A percentile compares a stretch with the other conserved stretches of the same genome.
Conservation (phyloP, 2,797 vertebrate species). For the Okamejei kenojei region DNA sequence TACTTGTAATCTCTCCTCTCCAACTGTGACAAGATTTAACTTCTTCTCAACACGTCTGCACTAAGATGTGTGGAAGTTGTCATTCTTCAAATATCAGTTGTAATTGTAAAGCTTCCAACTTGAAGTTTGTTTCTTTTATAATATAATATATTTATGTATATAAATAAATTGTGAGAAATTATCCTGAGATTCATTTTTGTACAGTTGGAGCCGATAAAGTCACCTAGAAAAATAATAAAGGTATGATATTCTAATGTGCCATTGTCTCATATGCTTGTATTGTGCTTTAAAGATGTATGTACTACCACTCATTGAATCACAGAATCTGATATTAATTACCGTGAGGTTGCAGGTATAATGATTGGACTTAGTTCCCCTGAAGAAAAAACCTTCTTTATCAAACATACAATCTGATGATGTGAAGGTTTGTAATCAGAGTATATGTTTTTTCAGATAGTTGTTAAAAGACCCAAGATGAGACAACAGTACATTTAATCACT, state of each 20-base stretch:
- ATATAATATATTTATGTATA: slow-evolving; percentile 29
- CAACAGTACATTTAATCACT: too few species aligned
- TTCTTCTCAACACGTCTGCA: not conserved
- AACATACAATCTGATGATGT: not conserved
- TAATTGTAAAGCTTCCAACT: not conserved
- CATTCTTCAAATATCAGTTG: not conserved
- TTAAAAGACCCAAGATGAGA: too few species aligned
- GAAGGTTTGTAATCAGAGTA: not conserved
- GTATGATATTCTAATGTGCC: slow-evolving; percentile 5
- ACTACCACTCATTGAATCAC: not conserved
- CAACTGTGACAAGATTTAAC: not conserved
- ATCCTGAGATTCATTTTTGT: slow-evolving; percentile 25
- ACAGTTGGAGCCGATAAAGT: not conserved
- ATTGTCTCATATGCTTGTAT: not conserved
- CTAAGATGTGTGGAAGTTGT: not conserved
- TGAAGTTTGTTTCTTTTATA: slow-evolving; percentile 29
- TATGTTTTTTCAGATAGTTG: not conserved
- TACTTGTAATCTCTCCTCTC: not conserved
- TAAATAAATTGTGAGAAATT: slow-evolving; percentile 14
- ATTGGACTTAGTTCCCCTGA: not conserved
- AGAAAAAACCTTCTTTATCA: not conserved
- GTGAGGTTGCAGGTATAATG: not conserved
- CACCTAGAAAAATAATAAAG: slow-evolving; percentile 14
- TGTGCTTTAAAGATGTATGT: not conserved
- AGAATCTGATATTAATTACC: not conserved